A percentile compares a stretch with the other conserved stretches of the same genome.
Conservation (phyloP, 2,888 invertebrate species). For the Agrochola macilenta region DNA sequence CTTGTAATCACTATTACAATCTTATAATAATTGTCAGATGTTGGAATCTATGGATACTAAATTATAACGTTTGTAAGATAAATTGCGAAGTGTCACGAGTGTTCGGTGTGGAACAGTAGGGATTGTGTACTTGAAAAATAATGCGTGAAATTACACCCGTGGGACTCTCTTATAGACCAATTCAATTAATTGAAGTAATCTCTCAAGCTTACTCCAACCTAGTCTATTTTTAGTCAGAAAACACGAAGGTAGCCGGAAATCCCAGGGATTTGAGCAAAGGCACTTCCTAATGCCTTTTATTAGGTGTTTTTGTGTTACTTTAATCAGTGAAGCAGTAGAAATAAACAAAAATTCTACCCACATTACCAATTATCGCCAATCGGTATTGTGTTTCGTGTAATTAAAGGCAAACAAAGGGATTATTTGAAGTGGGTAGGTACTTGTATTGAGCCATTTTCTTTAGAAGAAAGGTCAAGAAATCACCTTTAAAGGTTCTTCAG, state of each 20-base stretch:
- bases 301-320: not conserved
- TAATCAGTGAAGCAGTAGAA: constrained; percentile 6
- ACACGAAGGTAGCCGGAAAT: constrained; percentile 7
- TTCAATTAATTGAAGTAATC: constrained; percentile 51
- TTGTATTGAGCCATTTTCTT: constrained; percentile 12
- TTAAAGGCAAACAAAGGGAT: constrained; percentile 30
- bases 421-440: constrained; percentile 24
- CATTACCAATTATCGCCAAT: too few relatives aligned
- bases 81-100: not conserved
- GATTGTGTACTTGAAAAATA: not conserved
- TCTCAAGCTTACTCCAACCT: constrained; percentile 23
- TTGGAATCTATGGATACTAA: not conserved
- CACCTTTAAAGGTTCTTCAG: constrained; percentile 21
- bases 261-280: constrained; percentile 7
- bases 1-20: not conserved
- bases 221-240: constrained; percentile 27
- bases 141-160: constrained; percentile 7
- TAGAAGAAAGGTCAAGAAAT: constrained; percentile 6
- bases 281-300: constrained; percentile 4
- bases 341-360: not conserved
- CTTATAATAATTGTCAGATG: not conserved
- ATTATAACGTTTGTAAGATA: not conserved
- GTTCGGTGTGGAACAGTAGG: not conserved
- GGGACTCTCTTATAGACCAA: constrained; percentile 5
- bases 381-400: too few relatives aligned